Evolutionary conservation across 1,140 invertebrate species (phyloP).

Genomic region (Pogonus chalceus): DNA sequence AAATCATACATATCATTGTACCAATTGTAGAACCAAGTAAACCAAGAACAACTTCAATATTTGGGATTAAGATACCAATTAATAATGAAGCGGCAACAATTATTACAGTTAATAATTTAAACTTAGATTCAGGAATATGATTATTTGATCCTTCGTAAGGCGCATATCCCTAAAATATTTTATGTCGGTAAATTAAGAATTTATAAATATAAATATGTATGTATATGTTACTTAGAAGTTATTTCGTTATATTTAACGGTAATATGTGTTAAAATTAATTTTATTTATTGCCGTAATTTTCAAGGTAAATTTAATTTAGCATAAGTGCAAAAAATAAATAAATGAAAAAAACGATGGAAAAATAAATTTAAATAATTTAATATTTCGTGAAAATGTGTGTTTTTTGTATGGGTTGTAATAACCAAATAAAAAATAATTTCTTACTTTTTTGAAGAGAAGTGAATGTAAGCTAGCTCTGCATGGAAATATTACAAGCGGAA

Average conservation of each 20-base stretch:
- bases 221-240: too few relatives aligned
- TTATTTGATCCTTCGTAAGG: constrained; percentile 42
- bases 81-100: constrained; percentile 67
- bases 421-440: constrained; percentile 18
- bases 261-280: too few relatives aligned
- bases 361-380: too few relatives aligned
- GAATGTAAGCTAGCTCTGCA: constrained; percentile 90
- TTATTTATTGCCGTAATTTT: too few relatives aligned
- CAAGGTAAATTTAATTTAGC: too few relatives aligned
- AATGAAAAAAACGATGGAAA: too few relatives aligned
- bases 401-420: too few relatives aligned
- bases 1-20: constrained; percentile 85
- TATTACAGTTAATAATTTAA: constrained; percentile 65
- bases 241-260: too few relatives aligned
- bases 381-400: too few relatives aligned
- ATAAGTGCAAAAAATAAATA: too few relatives aligned
- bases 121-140: constrained; percentile 69
- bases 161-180: constrained; percentile 24
- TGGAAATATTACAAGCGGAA: constrained; percentile 94
- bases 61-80: constrained; percentile 69
- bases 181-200: neutral
- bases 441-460: constrained; percentile 75
- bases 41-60: constrained; percentile 87
- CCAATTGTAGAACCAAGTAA: constrained; percentile 90
- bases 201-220: neutral